These are phyloP conservation scores for Sitta europaea DNA, from an alignment of 2,113 vertebrate species.

Conservation along the genomic window DNA sequence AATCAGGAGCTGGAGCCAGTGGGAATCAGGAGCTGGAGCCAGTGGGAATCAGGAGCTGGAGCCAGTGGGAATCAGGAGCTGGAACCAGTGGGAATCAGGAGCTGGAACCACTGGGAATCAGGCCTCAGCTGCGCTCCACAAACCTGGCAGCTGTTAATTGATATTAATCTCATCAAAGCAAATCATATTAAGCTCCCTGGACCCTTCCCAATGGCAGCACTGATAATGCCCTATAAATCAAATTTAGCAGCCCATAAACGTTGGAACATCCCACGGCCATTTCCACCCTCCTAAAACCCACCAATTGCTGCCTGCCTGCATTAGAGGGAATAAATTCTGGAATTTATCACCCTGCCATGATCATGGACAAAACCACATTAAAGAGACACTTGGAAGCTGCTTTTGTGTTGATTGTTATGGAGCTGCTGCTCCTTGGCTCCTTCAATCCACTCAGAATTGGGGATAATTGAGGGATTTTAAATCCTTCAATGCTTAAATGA, in stretches of 20 bases:
- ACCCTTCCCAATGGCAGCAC: neutral
- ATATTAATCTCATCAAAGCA: slow-evolving; percentile 26
- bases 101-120: fast-evolving
- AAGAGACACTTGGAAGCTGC: neutral
- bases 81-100: neutral
- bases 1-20: too few species aligned
- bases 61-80: fast-evolving
- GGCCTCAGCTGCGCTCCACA: neutral
- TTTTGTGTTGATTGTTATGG: neutral
- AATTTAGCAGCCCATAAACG: slow-evolving; percentile 36
- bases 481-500: neutral
- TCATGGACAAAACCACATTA: slow-evolving; percentile 9
- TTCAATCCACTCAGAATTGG: neutral
- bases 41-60: fast-evolving
- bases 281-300: slow-evolving; percentile 23
- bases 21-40: neutral
- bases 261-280: neutral
- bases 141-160: neutral
- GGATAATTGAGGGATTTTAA: neutral
- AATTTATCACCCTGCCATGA: slow-evolving; percentile 2
- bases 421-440: neutral
- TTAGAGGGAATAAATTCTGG: slow-evolving; percentile 31
- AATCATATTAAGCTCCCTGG: neutral
- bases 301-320: neutral
- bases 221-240: slow-evolving; percentile 6